Evolutionary conservation across 2,888 invertebrate genomes (phyloP).

Genomic region (Entomobrya proxima): DNA sequence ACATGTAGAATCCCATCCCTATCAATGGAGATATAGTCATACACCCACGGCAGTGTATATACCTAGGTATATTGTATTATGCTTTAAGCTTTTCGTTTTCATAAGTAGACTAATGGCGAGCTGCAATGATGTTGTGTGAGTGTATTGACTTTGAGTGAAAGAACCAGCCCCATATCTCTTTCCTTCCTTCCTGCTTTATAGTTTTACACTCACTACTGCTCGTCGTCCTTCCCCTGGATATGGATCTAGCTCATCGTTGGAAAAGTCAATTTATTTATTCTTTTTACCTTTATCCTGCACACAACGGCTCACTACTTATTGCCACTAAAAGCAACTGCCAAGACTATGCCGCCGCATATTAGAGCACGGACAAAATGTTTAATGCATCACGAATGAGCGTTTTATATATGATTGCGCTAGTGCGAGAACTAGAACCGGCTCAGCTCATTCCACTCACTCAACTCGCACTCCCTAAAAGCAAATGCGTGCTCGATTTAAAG

Average conservation of each 20-base stretch:
- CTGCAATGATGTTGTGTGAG: slow-evolving; percentile 7
- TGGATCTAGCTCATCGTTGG: slow-evolving; percentile 63
- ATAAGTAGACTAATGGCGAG: slow-evolving; percentile 19
- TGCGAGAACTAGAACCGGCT: not conserved
- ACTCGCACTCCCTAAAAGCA: slow-evolving; percentile 63
- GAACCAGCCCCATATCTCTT: slow-evolving; percentile 60
- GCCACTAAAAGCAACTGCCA: slow-evolving; percentile 62
- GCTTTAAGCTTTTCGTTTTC: slow-evolving; percentile 14
- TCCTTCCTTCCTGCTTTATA: slow-evolving; percentile 42
- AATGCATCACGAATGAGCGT: slow-evolving; percentile 64
- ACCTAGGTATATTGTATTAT: not conserved
- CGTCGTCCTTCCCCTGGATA: slow-evolving; percentile 42
- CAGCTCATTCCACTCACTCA: not conserved
- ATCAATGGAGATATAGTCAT: not conserved
- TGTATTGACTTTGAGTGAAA: slow-evolving; percentile 61
- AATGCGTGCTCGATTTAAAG: slow-evolving; percentile 65
- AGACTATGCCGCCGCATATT: slow-evolving; percentile 21
- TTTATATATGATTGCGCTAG: slow-evolving; percentile 46
- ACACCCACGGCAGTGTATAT: not conserved
- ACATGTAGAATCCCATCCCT: not conserved
- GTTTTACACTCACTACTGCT: slow-evolving; percentile 39
- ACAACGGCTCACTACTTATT: slow-evolving; percentile 16
- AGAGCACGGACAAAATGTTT: slow-evolving; percentile 52
- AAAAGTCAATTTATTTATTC: slow-evolving; percentile 67
- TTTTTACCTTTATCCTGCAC: slow-evolving; percentile 25